A percentile compares a stretch with the other conserved stretches of the same genome.
phyloP scores from a whole-genome alignment of 1,140 invertebrate genomes.

The Trichonephila inaurata region DNA sequence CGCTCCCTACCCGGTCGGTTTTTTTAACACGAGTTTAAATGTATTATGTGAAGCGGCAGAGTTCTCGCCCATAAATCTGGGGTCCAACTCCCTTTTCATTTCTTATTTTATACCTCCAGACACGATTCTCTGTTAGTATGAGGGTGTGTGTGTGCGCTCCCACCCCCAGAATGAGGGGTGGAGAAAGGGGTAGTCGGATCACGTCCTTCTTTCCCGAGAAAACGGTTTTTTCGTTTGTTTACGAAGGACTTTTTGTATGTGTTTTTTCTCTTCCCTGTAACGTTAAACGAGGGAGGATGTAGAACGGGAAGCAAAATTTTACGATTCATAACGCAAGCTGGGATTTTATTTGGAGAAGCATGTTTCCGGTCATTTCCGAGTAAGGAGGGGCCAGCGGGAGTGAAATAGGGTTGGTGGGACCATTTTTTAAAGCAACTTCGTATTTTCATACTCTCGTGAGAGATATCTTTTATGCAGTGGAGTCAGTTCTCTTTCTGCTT shows the following conservation, averaged over 20 bases:
- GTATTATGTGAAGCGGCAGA: constrained; percentile 69
- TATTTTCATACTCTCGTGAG: not conserved
- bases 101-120: constrained; percentile 72
- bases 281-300: constrained; percentile 45
- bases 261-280: not conserved
- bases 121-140: constrained; percentile 43
- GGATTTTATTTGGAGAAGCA: constrained; percentile 73
- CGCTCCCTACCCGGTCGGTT: not conserved
- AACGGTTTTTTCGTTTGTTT: constrained; percentile 71
- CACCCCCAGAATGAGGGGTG: not conserved
- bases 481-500: not conserved
- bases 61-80: constrained; percentile 70
- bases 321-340: constrained; percentile 71
- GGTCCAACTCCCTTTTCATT: constrained; percentile 74
- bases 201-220: constrained; percentile 66
- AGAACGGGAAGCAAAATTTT: constrained; percentile 59
- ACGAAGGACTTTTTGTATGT: constrained; percentile 40
- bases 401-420: not conserved
- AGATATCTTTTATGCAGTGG: constrained; percentile 2
- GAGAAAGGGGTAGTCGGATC: constrained; percentile 56
- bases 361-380: constrained; percentile 69
- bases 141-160: not conserved
- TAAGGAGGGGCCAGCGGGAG: not conserved
- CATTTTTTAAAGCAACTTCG: constrained; percentile 1
- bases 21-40: constrained; percentile 59